phyloP scores from a whole-genome alignment of 2,113 vertebrate genomes.

The Ariopsis seemanni region DNA sequence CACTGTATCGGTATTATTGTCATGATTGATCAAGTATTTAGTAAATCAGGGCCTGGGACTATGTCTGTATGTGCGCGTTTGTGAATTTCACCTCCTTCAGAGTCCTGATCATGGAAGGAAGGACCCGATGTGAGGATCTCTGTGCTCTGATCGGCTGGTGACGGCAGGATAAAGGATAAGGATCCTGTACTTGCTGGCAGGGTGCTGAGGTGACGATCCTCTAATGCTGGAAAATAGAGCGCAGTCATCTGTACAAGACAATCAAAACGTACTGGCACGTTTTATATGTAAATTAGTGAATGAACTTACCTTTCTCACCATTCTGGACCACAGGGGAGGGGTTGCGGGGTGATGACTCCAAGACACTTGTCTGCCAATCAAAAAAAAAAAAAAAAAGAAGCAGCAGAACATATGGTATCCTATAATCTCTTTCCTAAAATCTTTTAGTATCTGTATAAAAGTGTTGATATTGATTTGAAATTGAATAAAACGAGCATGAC shows the following conservation, averaged over 20 bases:
- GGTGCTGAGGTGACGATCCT: slow-evolving; percentile 87
- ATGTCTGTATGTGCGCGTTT: neutral
- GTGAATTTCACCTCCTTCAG: slow-evolving; percentile 79
- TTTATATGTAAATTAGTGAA: neutral
- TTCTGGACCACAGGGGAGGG: slow-evolving; percentile 88
- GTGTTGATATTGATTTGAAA: neutral
- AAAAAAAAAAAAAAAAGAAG: slow-evolving; percentile 18
- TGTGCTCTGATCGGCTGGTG: slow-evolving; percentile 76
- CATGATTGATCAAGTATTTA: neutral
- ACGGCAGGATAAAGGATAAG: slow-evolving; percentile 80
- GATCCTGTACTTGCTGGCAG: slow-evolving; percentile 78
- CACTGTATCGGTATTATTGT: no score
- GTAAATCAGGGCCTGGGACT: neutral
- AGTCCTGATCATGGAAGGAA: slow-evolving; percentile 80
- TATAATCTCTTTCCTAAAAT: neutral
- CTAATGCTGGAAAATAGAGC: slow-evolving; percentile 63
- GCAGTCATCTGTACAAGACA: neutral
- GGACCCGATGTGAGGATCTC: slow-evolving; percentile 74
- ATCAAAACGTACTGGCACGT: neutral
- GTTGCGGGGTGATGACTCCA: slow-evolving; percentile 93
- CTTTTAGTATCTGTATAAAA: neutral
- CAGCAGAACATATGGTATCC: neutral
- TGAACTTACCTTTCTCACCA: slow-evolving; percentile 86
- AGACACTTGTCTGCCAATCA: slow-evolving; percentile 73
- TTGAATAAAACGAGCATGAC: neutral